These are phyloP conservation scores for Cyphomyrmex costatus DNA, from an alignment of 1,140 invertebrate species.

Conservation along the genomic window DNA sequence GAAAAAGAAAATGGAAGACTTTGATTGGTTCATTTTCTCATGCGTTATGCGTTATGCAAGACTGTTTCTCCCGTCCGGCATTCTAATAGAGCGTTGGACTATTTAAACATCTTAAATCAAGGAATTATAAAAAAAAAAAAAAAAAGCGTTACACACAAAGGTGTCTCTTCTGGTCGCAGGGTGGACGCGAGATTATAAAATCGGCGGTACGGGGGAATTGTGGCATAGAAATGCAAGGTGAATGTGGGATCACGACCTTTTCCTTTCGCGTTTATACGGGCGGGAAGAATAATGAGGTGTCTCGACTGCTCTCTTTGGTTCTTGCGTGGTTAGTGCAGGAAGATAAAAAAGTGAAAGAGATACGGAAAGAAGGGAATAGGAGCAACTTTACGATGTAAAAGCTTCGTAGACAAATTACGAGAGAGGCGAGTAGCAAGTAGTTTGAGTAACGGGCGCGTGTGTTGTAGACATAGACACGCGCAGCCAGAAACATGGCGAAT, in stretches of 20 bases:
- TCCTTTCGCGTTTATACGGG: slow-evolving; percentile 32
- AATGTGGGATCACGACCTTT: slow-evolving; percentile 44
- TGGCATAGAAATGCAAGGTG: slow-evolving; percentile 22
- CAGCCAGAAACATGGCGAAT: not conserved
- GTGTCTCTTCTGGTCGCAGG: not conserved
- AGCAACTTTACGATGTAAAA: slow-evolving; percentile 21
- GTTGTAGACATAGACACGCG: not conserved
- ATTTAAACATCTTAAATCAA: slow-evolving; percentile 31
- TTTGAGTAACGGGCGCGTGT: not conserved
- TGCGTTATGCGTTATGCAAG: too few species aligned
- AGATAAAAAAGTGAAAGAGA: slow-evolving; percentile 4
- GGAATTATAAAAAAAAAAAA: slow-evolving; percentile 22
- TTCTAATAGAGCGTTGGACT: too few species aligned
- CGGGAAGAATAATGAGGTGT: slow-evolving; percentile 48
- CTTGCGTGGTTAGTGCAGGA: not conserved
- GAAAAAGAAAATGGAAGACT: too few species aligned
- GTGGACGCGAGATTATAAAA: slow-evolving; percentile 2
- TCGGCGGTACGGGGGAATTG: not conserved
- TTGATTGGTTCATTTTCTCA: too few species aligned
- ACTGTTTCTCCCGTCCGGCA: too few species aligned
- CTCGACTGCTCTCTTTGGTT: not conserved
- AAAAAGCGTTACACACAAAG: too few species aligned
- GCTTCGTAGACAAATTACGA: slow-evolving; percentile 29
- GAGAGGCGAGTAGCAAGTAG: slow-evolving; percentile 2
- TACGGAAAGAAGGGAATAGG: not conserved